A percentile compares a stretch with the other conserved stretches of the same genome.
These are phyloP conservation scores for mouse (Mus musculus) DNA, from an alignment of 2,113 vertebrate genomes.

Conservation along the genomic window GRCm39 chr13:116338001-116338500, in stretches of 20 bases:
- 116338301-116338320: constrained; percentile 74
- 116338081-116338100: constrained; percentile 78
- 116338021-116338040: constrained; percentile 67
- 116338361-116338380: constrained; percentile 91
- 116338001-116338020: constrained; percentile 13
- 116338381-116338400: constrained; percentile 91
- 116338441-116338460: constrained; percentile 87
- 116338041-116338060: constrained; percentile 71
- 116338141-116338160: constrained; percentile 85
- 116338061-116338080: constrained; percentile 56
- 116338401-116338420: constrained; percentile 89
- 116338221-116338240: constrained; percentile 88
- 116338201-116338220: constrained; percentile 83
- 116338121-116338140: not conserved
- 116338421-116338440: constrained; percentile 97
- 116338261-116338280: constrained; percentile 88
- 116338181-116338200: constrained; percentile 87
- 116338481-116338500: constrained; percentile 88
- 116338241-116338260: constrained; percentile 85
- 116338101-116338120: not conserved
- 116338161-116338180: constrained; percentile 86
- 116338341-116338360: constrained; percentile 87
- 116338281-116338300: constrained; percentile 83
- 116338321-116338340: constrained; percentile 70
- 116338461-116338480: constrained; percentile 87